phyloP scores from a whole-genome alignment of 2,797 vertebrate species.

The Darevskia nairensis region DNA sequence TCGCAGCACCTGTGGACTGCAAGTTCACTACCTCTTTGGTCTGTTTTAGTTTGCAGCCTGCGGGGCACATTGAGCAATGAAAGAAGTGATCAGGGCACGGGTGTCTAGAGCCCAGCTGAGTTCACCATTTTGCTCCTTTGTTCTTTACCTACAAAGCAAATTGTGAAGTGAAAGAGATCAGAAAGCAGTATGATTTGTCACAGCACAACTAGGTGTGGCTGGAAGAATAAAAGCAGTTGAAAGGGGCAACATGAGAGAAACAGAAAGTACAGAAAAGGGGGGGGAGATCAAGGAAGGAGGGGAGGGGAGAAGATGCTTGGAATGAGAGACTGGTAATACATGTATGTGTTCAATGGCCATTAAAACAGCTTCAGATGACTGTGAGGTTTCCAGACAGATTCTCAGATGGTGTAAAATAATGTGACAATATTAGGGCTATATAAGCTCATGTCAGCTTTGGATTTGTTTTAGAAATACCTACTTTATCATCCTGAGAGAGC shows the following conservation, averaged over 20 bases:
- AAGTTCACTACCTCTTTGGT: neutral
- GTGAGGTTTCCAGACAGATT: neutral
- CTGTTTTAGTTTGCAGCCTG: constrained; percentile 27
- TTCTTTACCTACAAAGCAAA: constrained; percentile 1
- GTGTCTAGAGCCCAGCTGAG: constrained; percentile 9
- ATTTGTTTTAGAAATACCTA: neutral
- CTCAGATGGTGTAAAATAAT: neutral
- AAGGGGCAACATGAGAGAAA: neutral
- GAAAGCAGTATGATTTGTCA: constrained; percentile 2
- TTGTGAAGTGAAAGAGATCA: neutral
- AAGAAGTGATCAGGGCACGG: neutral
- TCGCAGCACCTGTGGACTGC: neutral
- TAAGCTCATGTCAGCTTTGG: neutral
- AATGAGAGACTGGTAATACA: constrained; percentile 1
- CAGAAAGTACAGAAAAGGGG: neutral
- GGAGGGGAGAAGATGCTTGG: neutral
- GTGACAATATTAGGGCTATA: neutral
- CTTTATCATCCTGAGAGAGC: neutral
- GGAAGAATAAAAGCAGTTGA: neutral
- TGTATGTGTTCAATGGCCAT: neutral
- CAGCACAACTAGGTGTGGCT: neutral
- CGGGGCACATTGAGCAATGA: neutral
- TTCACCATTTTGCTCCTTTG: constrained; percentile 18
- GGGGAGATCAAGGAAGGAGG: too few species aligned
- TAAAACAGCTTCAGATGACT: neutral